Evolutionary conservation across 2,113 vertebrate species (phyloP).

Genomic region (Daboia siamensis): DNA sequence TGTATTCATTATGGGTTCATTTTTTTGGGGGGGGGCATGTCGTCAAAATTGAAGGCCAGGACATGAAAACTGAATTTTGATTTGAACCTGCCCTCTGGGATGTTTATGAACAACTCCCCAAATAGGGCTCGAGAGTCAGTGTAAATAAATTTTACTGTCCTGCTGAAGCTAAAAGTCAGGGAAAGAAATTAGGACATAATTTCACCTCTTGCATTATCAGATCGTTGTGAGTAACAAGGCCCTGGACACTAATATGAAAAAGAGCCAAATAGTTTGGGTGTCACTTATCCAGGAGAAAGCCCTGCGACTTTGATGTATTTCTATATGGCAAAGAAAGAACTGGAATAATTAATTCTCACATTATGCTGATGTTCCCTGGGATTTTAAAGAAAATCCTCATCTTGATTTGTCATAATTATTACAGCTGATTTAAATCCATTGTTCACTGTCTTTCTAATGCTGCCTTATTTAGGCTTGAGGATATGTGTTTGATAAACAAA

Average conservation of each 20-base stretch:
- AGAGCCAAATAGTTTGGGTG: neutral
- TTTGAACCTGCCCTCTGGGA: slow-evolving; percentile 1
- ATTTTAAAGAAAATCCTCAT: neutral
- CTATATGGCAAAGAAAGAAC: neutral
- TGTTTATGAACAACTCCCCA: slow-evolving; percentile 18
- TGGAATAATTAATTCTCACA: neutral
- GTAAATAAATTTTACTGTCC: slow-evolving; percentile 1
- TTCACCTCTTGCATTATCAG: neutral
- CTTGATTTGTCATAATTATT: neutral
- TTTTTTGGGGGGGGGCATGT: slow-evolving; percentile 19
- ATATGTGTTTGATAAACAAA: neutral
- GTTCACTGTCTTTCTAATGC: neutral
- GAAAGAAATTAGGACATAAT: neutral
- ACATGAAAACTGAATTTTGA: slow-evolving; percentile 12
- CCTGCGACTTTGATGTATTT: neutral
- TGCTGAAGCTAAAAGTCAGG: neutral
- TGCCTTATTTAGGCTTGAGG: neutral
- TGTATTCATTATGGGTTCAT: neutral
- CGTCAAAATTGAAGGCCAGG: slow-evolving; percentile 43
- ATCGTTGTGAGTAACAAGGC: neutral
- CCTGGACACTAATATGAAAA: neutral
- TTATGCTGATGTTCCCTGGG: neutral
- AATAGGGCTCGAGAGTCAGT: slow-evolving; percentile 13
- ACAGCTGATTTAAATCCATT: neutral
- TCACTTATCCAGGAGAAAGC: neutral